Conservation (phyloP, 2,888 invertebrate species). For the Punctoribates punctum region DNA sequence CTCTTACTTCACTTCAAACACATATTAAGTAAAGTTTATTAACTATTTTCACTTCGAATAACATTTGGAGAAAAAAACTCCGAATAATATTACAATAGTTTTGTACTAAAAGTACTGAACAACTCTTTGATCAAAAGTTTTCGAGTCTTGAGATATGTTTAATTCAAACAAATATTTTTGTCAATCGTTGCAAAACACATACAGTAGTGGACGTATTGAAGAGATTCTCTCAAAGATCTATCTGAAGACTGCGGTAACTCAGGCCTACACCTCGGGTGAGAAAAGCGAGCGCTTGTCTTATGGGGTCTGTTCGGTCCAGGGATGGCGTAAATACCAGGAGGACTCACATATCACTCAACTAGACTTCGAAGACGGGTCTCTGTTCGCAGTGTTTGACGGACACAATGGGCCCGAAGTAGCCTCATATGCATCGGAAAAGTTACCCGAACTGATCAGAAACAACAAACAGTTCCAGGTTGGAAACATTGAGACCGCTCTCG, state of each 20-base stretch:
- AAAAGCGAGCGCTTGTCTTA: neutral
- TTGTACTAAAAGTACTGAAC: no score
- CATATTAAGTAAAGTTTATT: no score
- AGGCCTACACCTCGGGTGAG: neutral
- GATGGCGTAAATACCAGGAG: slow-evolving; percentile 57
- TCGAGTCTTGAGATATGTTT: neutral
- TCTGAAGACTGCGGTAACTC: slow-evolving; percentile 7
- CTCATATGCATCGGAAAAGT: slow-evolving; percentile 74
- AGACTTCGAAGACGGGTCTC: slow-evolving; percentile 69
- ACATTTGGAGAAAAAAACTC: no score
- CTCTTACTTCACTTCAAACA: no score
- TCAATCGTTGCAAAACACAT: neutral
- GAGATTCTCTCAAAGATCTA: slow-evolving; percentile 28
- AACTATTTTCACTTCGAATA: no score
- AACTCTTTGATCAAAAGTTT: no score
- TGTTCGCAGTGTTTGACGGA: slow-evolving; percentile 97
- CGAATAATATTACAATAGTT: no score
- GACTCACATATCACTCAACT: slow-evolving; percentile 93
- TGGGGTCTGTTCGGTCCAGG: slow-evolving; percentile 7
- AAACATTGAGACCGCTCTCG: slow-evolving; percentile 69
- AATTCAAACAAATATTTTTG: slow-evolving; percentile 3
- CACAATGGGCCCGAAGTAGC: slow-evolving; percentile 95
- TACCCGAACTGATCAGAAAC: slow-evolving; percentile 77
- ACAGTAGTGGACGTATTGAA: neutral
- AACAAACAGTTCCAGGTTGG: slow-evolving; percentile 64